Conservation (phyloP, 2,797 vertebrate species). For the Atherinosoma microstoma region DNA sequence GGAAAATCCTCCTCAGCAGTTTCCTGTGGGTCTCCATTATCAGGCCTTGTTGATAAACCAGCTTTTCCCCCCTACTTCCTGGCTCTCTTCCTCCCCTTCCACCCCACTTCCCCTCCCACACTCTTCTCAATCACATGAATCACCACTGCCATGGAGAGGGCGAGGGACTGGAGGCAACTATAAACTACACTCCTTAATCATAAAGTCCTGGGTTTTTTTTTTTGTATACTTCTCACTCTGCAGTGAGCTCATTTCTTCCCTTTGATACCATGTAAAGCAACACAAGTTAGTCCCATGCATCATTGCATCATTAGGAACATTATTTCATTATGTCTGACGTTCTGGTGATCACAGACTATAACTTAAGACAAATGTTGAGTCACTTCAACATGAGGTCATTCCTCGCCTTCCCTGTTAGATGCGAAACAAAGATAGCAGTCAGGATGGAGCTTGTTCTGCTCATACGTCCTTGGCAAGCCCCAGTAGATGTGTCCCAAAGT, state of each 20-base stretch:
- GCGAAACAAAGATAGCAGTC: slow-evolving; percentile 51
- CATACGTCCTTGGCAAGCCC: slow-evolving; percentile 27
- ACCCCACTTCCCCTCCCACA: slow-evolving; percentile 82
- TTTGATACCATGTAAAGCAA: slow-evolving; percentile 18
- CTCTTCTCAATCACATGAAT: slow-evolving; percentile 78
- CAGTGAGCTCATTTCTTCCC: slow-evolving; percentile 48
- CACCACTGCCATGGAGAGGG: slow-evolving; percentile 70
- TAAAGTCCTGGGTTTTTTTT: slow-evolving; percentile 14
- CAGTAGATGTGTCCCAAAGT: slow-evolving; percentile 6
- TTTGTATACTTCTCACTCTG: slow-evolving; percentile 14
- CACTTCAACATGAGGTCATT: slow-evolving; percentile 61
- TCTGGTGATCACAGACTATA: slow-evolving; percentile 6
- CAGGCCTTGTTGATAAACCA: slow-evolving; percentile 78
- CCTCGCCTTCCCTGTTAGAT: slow-evolving; percentile 28
- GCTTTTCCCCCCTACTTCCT: slow-evolving; percentile 79
- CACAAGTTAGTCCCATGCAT: slow-evolving; percentile 10
- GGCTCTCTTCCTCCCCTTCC: slow-evolving; percentile 79
- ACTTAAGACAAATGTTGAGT: slow-evolving; percentile 60
- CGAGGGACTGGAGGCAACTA: slow-evolving; percentile 54
- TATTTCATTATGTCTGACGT: slow-evolving; percentile 19
- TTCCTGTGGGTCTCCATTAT: slow-evolving; percentile 84
- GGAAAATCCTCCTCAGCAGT: slow-evolving; percentile 80
- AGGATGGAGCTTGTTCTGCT: slow-evolving; percentile 53
- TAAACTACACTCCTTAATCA: slow-evolving; percentile 39
- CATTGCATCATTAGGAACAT: not conserved